A percentile compares a stretch with the other conserved stretches of the same genome.
phyloP scores from a whole-genome alignment of 2,888 invertebrate species.

The Eupithecia inturbata region DNA sequence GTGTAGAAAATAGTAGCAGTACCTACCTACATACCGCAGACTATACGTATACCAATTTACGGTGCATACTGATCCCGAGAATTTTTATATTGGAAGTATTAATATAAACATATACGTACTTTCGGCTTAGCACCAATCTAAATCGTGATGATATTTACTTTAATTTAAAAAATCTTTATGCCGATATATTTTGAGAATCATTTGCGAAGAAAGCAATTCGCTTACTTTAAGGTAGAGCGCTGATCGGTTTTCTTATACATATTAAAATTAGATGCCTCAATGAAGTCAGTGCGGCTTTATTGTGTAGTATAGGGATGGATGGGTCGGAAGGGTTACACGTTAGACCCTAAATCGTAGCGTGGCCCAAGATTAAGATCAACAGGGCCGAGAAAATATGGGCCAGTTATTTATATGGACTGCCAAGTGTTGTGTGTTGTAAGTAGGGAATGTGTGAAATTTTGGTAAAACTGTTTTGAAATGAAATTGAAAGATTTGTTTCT shows the following conservation, averaged over 20 bases:
- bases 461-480: background rate
- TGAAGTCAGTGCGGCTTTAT: constrained; percentile 13
- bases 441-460: background rate
- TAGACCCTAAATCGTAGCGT: constrained; percentile 27
- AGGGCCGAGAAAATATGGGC: constrained; percentile 23
- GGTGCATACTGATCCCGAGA: background rate
- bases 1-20: too few species aligned
- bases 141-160: background rate
- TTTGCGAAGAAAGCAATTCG: background rate
- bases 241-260: constrained; percentile 8
- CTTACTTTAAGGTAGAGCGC: background rate
- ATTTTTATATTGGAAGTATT: too few species aligned
- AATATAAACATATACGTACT: background rate
- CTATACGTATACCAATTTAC: background rate
- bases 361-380: constrained; percentile 25
- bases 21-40: background rate
- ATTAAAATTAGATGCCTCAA: constrained; percentile 16
- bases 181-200: background rate
- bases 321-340: constrained; percentile 11
- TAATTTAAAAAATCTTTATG: background rate
- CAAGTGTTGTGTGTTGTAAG: constrained; percentile 2
- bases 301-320: constrained; percentile 9
- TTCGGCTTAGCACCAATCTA: background rate
- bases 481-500: background rate
- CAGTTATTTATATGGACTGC: constrained; percentile 28